Conservation (phyloP, 2,797 vertebrate species). For the Triplophysa yarkandensis region DNA sequence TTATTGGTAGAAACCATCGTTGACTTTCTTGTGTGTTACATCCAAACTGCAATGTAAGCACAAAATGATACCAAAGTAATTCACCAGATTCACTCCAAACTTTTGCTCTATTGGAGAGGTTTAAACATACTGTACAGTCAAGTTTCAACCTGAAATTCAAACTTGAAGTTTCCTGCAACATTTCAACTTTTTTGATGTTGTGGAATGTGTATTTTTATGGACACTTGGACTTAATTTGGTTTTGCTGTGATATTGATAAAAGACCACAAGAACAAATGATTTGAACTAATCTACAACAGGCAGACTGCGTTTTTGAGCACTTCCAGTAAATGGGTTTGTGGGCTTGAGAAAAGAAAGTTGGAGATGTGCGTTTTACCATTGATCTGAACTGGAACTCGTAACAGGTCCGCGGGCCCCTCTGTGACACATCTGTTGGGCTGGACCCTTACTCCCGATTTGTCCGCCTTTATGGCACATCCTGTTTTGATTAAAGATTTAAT, state of each 20-base stretch:
- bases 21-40: too few relatives aligned
- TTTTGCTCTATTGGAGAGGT: background rate
- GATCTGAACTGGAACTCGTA: constrained; percentile 25
- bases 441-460: constrained; percentile 1
- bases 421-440: constrained; percentile 42
- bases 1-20: background rate
- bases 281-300: background rate
- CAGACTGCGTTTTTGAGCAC: background rate
- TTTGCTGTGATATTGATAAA: constrained; percentile 1
- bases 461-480: constrained; percentile 44
- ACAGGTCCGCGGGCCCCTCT: constrained; percentile 6
- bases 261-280: background rate
- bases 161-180: background rate
- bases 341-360: background rate
- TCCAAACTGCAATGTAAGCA: too few relatives aligned
- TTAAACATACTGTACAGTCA: background rate
- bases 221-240: constrained; percentile 4
- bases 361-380: constrained; percentile 11
- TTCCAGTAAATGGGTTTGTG: constrained; percentile 15
- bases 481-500: constrained; percentile 60
- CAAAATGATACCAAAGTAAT: too few relatives aligned
- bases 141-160: background rate
- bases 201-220: background rate
- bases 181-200: background rate
- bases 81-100: background rate